Evolutionary conservation across 2,888 invertebrate genomes (phyloP), one percentile per base, ranked within the genome.

Genomic region (Macrosiphum euphorbiae): DNA sequence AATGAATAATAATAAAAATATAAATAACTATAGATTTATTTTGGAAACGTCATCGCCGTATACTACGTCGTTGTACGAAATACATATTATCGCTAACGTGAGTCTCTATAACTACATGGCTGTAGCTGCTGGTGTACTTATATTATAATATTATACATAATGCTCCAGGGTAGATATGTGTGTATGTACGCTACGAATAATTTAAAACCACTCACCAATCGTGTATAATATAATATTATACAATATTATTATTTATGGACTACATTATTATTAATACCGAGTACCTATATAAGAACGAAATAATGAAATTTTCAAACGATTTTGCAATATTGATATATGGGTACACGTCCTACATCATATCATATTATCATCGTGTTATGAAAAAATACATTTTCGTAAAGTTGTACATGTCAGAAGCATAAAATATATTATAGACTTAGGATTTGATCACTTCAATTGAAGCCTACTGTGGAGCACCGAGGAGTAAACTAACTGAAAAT

Each of bases 1-100:
- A 41, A 85, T 86, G 28, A 44, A 86, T 47, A 52, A 52, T 87
- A 44, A 85, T 44, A 85, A 85, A 16, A 85, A 86, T 86, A 47
- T 35, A 58, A 44, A 26, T 41, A 89, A 89, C 88, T 44, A 16
- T 52, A 89, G 58, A 89, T 89, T 89, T 89, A 44, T 89, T 58
- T 89, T 58, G 44, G 58, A 78, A 78, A 78, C 35, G 28, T 86
- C 86, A 20, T 86, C 86, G 78, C 35, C 78, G 78, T 78, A 11
- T 85, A 47, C 13, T 41, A 10, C 35, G 78, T 26, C 11, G 26
- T 41, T 28, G 47, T 86, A 44, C 47, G 47, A 28, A 86, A 86
- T 47, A 86, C 44, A 28, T 47, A 26, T 44, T 47, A 26, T 44
- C 47, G 28, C 28, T 28, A 89, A 89, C n/a, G 28, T 3, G n/a